These are phyloP conservation scores for Pseudomyrmex pallidus DNA, from an alignment of 1,140 invertebrate genomes.

Conservation along the genomic window DNA sequence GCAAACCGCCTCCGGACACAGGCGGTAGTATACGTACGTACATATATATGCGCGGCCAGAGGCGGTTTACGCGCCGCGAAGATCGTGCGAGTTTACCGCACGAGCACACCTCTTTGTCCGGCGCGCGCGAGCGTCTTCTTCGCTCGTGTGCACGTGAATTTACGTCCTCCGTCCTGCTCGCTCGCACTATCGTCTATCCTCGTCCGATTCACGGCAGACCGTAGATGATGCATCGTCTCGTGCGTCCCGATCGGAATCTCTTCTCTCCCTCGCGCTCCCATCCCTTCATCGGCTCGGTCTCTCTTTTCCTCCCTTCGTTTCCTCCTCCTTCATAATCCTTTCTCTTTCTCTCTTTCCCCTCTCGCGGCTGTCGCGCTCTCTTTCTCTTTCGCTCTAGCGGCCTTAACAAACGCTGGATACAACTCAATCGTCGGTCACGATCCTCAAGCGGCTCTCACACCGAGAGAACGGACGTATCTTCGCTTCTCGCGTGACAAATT, in stretches of 20 bases:
- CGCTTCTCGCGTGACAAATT: conserved; percentile 34
- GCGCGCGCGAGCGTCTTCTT: conserved; percentile 63
- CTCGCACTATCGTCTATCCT: conserved; percentile 61
- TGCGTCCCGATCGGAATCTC: conserved; percentile 65
- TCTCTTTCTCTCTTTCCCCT: not conserved
- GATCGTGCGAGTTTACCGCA: conserved; percentile 74
- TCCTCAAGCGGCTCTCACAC: conserved; percentile 73
- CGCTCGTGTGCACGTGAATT: conserved; percentile 67
- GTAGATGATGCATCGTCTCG: conserved; percentile 75
- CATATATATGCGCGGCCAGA: conserved; percentile 21
- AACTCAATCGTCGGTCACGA: conserved; percentile 76
- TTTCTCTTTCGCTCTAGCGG: conserved; percentile 63
- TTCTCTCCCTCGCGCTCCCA: conserved; percentile 39
- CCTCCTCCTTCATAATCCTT: conserved; percentile 10
- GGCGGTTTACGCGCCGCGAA: conserved; percentile 66
- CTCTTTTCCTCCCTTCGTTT: conserved; percentile 13
- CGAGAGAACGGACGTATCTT: conserved; percentile 7
- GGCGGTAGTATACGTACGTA: conserved; percentile 18
- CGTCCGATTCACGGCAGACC: conserved; percentile 66
- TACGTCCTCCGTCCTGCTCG: conserved; percentile 64
- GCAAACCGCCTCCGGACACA: conserved; percentile 21
- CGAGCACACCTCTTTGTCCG: conserved; percentile 72
- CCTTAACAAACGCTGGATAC: conserved; percentile 75
- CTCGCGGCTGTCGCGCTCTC: not conserved
- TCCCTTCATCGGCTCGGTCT: conserved; percentile 37